Evolutionary conservation across 1,140 invertebrate species (phyloP), one percentile per base, ranked within the genome.

Genomic region (Drosophila sulfurigaster): DNA sequence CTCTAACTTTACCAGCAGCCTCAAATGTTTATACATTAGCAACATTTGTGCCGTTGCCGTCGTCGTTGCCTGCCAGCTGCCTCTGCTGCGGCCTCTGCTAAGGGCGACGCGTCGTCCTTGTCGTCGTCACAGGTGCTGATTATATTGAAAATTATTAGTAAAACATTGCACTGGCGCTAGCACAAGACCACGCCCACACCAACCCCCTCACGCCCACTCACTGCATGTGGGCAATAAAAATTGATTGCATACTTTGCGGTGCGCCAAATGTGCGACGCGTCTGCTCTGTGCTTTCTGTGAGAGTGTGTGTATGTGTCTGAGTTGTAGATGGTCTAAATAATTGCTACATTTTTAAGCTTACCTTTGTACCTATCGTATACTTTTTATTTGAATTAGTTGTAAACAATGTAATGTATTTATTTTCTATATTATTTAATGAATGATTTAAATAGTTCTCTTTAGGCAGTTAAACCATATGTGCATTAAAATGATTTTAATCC

Each of bases 111-210:
- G 35, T 57, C 54, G 54, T 57, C 54, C 54, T 57, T 57, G 54
- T 57, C 54, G 54, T 57, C 75, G 80, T 81, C 83, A 75, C 83
- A 88, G 80, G 80, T 88, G 83, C 78, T 88, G 85, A 88, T 88
- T 88, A 83, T 88, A 83, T 88, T 88, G 83, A 81, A 88, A 88
- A 88, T 88, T 88, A 88, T 88, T 88, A 71, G 78, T 71, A 78
- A 88, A 82, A 75, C 82, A 87, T 87, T 86, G 82, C 82, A 82
- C 45, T 63, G 77, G 41, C 46, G 51, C 30, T 54, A 30, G 13
- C 43, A 16, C 28, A n/a, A 43, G 56, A 32, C 16, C 25, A 51
- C 32, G 35, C 30, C 13, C 7, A 57, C 3, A 32, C 16, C 51
- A 20, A 20, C 35, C 30, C 30, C 30, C 30, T 32, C 72, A 56